Evolutionary conservation across 2,797 vertebrate species (phyloP).

Genomic region (Selene dorsalis): DNA sequence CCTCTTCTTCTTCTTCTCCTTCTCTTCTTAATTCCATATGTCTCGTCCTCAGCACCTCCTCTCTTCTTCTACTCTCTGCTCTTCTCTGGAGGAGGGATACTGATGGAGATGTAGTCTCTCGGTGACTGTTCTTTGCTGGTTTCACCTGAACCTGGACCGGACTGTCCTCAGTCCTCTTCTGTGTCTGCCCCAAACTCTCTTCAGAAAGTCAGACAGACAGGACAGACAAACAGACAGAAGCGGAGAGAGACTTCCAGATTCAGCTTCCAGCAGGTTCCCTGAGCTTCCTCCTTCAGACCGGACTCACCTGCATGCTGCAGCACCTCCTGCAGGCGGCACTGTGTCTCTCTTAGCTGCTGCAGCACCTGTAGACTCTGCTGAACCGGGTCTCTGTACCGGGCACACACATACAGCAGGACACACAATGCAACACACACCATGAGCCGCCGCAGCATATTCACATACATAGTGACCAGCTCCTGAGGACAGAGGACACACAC

Average conservation of each 20-base stretch:
- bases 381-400: constrained; percentile 76
- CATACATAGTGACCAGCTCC: constrained; percentile 65
- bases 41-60: constrained; percentile 1
- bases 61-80: constrained; percentile 26
- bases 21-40: background rate
- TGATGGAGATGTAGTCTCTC: background rate
- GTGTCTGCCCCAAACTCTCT: constrained; percentile 54
- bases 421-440: constrained; percentile 49
- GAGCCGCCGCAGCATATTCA: constrained; percentile 45
- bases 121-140: background rate
- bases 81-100: constrained; percentile 36
- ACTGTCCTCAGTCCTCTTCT: background rate
- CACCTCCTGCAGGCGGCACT: constrained; percentile 78
- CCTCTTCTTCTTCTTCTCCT: constrained; percentile 13
- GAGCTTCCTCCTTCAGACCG: background rate
- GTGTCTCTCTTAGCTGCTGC: constrained; percentile 81
- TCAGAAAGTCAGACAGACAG: constrained; percentile 25
- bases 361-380: constrained; percentile 84
- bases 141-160: constrained; percentile 35
- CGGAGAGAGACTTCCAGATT: background rate
- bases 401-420: constrained; percentile 61
- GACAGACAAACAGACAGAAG: background rate
- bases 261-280: background rate
- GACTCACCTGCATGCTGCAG: constrained; percentile 79
- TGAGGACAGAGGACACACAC: constrained; percentile 13